These are phyloP conservation scores for Stichopus chloronotus DNA, from an alignment of 35 echinoderm and acorn worm genomes.

Conservation along the genomic window DNA sequence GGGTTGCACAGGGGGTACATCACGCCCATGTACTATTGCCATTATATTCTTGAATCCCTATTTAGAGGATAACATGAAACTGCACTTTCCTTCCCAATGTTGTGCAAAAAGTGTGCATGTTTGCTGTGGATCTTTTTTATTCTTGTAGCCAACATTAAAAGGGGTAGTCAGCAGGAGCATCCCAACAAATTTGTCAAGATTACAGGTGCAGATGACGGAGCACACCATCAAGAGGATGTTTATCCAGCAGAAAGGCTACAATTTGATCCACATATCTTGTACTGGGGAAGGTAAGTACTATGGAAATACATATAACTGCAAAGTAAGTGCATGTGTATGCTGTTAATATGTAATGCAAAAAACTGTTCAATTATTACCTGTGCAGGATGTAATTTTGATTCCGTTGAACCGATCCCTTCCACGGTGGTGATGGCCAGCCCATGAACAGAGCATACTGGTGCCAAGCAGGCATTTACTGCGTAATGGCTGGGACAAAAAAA, in stretches of 20 bases:
- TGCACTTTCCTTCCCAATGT: no score
- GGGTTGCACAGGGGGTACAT: no score
- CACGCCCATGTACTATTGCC: no score
- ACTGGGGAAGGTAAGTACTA: neutral
- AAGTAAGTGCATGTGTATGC: neutral
- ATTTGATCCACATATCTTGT: neutral
- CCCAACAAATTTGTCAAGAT: no score
- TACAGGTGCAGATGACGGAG: no score
- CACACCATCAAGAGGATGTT: no score
- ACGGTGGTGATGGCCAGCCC: conserved; percentile 88
- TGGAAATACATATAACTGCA: neutral
- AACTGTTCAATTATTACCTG: conserved; percentile 59
- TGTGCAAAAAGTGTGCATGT: no score
- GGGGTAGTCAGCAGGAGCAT: no score
- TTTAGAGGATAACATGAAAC: no score
- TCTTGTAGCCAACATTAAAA: no score
- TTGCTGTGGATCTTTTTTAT: no score
- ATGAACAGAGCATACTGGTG: conserved; percentile 82
- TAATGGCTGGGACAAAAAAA: conserved; percentile 53
- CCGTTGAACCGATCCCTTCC: conserved; percentile 84
- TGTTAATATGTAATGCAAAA: neutral
- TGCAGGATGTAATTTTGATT: conserved; percentile 76
- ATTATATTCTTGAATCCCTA: no score
- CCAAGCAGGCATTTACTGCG: conserved; percentile 84
- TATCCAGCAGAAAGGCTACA: neutral